Base-by-base conservation (phyloP, 1,140 invertebrate genomes). In the Plodia interpunctella region DNA sequence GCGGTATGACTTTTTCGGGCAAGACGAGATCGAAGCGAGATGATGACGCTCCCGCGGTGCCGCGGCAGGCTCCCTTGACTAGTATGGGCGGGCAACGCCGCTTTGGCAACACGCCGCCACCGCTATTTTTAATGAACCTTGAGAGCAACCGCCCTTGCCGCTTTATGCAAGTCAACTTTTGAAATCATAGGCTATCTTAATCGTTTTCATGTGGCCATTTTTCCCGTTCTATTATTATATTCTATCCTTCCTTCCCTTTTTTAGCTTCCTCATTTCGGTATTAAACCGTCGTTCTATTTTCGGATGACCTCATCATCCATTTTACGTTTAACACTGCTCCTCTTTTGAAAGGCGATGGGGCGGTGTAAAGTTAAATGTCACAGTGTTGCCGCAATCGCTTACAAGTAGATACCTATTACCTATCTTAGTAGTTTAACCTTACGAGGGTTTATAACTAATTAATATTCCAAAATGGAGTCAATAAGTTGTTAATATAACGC, bases 121-220 rank as follows among this genome's bases (percentile, higher is more conserved):
- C 74, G 82, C 83, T 88, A 88, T 87, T 87, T 87, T 83, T 88
- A 87, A 77, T 76, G 76, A 83, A 88, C 83, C 85, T 87, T 88
- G 83, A 87, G 78, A 84, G 65, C 78, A 83, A 78, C 83, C 78
- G 82, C 83, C 85, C 85, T 88, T 88, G 85, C 74, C 69, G 73
- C 68, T 71, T 73, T 74, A 75, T 80, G 63, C 75, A 80, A 76
- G 70, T 78, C 63, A 63, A 64, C 65, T 61, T 78, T 74, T 68
- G 62, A 53, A 65, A 70, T 57, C 70, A 59, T 49, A 53, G 65
- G 30, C 55, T 65, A 70, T 54, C 60, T 59, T 59, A 38, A 60
- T 44, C 64, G 65, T 58, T 44, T 59, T 72, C 65, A 67, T 62
- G 63, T 60, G 64, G 70, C 58, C 58, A 67, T 70, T 59, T 32